These are phyloP conservation scores for Gavia stellata DNA, from an alignment of 2,113 vertebrate genomes.

Conservation along the genomic window DNA sequence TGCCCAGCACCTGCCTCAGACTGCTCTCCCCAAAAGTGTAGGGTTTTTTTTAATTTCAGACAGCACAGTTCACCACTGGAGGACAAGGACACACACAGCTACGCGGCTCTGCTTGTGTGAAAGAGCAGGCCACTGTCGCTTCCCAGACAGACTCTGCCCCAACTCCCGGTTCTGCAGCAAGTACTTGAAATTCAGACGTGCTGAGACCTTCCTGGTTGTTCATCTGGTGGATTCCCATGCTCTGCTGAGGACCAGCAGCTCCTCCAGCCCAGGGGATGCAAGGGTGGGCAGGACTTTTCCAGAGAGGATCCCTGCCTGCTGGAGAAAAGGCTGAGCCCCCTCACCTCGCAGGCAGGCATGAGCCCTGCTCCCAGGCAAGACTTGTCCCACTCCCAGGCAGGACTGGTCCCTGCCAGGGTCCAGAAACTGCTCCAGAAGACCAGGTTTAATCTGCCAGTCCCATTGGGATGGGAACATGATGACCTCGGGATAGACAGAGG, in stretches of 20 bases:
- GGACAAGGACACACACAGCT: neutral
- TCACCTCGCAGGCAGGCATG: neutral
- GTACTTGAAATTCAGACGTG: neutral
- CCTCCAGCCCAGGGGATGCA: neutral
- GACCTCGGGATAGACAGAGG: neutral
- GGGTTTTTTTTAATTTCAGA: neutral
- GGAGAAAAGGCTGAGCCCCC: neutral
- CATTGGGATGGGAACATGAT: neutral
- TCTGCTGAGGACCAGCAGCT: neutral
- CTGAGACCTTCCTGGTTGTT: neutral
- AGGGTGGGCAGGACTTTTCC: neutral
- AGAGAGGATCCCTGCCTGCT: neutral
- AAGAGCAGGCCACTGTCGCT: neutral
- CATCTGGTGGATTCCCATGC: accelerated
- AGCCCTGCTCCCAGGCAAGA: neutral
- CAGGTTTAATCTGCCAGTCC: neutral
- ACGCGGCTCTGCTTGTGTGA: neutral
- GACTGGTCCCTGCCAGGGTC: neutral
- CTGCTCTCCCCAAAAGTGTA: neutral
- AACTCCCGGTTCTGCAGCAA: neutral
- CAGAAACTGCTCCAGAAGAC: neutral
- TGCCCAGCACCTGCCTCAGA: neutral
- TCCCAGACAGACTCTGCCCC: neutral
- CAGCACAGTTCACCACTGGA: neutral
- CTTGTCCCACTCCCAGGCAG: neutral